Conservation (phyloP, 2,888 invertebrate genomes). For the Catotricha subobsoleta region DNA sequence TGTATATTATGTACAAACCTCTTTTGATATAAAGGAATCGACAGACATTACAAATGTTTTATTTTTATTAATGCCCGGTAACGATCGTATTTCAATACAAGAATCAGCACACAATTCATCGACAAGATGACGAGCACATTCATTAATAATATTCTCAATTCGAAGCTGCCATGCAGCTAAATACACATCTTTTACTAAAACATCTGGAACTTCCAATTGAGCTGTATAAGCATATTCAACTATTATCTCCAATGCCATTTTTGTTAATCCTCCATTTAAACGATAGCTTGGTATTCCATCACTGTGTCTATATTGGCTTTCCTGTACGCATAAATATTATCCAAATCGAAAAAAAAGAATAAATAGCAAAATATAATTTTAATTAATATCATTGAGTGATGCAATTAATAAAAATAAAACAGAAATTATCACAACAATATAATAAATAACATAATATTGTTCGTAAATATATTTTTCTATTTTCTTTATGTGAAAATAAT, state of each 20-base stretch:
- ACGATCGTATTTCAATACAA: slow-evolving; percentile 39
- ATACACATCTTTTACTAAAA: slow-evolving; percentile 53
- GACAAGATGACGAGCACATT: slow-evolving; percentile 51
- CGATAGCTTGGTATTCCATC: slow-evolving; percentile 30
- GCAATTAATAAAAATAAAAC: too few species aligned
- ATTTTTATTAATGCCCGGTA: slow-evolving; percentile 41
- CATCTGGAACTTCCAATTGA: slow-evolving; percentile 35
- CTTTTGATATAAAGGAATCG: slow-evolving; percentile 48
- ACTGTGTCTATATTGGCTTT: slow-evolving; percentile 23
- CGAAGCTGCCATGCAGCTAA: slow-evolving; percentile 59
- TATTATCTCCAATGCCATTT: slow-evolving; percentile 50
- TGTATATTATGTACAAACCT: too few species aligned
- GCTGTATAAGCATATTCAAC: slow-evolving; percentile 74
- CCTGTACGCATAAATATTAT: neutral
- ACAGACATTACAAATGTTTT: slow-evolving; percentile 42
- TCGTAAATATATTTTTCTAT: too few species aligned
- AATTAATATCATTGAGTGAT: too few species aligned
- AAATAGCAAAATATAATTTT: neutral
- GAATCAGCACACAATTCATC: slow-evolving; percentile 41
- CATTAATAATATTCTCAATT: slow-evolving; percentile 52
- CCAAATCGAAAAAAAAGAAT: neutral
- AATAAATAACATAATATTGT: too few species aligned
- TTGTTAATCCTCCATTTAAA: slow-evolving; percentile 44
- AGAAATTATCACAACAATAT: too few species aligned
- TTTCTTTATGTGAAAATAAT: too few species aligned